Evolutionary conservation across 2,797 vertebrate genomes (phyloP), one percentile per base, ranked within the genome.

Genomic region (Erpetoichthys calabaricus): DNA sequence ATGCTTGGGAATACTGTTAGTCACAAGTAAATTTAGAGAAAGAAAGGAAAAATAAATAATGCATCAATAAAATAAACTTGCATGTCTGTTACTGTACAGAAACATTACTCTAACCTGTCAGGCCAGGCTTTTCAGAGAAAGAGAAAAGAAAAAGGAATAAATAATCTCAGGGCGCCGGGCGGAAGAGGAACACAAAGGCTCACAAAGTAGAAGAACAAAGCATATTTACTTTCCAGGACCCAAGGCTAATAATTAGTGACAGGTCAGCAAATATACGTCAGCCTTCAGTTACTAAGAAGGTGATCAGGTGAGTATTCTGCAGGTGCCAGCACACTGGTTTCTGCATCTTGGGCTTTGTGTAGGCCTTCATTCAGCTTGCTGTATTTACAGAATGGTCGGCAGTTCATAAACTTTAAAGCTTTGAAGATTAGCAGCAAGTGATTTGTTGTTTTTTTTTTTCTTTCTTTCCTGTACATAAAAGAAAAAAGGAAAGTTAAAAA

Each of bases 251-350:
- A 70, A 66, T 73, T 60, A 56, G 60, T 73, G 75, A 77, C 72
- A 67, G 74, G 73, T 69, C 69, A 64, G 66, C 70, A 81, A 82
- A 81, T 72, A 80, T 72, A 80, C 75, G 76, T 76, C 77, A 79
- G 74, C 77, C 74, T 66, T 75, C 56, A 75, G 76, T 69, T 72
- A 76, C 80, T 73, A 75, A 75, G 47, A 42, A 7, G 43, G n/a
- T 7, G 45, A 46, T 51, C 51, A 53, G 51, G 10, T 9, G 51
- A 47, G 51, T 25, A 42, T 54, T 10, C 9, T 5, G 57, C 44
- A 46, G 6, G 1, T 4, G 47, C 49, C 57, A 5, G 46, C 47
- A 10, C 9, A 7, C 44, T 51, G 9, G 46, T 10, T 9, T 10
- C n/a, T 42, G 53, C 6, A 42, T 54, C 4, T n/a, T n/a, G 5